Evolutionary conservation across 2,797 vertebrate species (phyloP), one percentile per base, ranked within the genome.

Genomic region (Percopsis omiscomaycus): DNA sequence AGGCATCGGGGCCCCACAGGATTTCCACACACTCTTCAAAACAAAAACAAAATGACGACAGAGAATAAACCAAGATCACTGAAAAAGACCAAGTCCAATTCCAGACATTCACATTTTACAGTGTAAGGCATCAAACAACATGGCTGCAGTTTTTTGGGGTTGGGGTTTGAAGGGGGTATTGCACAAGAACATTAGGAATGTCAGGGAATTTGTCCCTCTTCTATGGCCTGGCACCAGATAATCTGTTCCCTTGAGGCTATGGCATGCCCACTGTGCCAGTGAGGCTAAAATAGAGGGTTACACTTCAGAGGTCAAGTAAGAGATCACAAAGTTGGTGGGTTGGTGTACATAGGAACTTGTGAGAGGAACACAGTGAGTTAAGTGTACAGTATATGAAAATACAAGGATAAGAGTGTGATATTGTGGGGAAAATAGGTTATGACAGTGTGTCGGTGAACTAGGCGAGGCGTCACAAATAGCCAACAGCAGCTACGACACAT

Each of bases 61-160:
- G 15, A 55, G 52, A 37, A 22, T 9, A 42, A 49, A 11, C 22
- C 48, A 56, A 61, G 55, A 1, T 42, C 59, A 55, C 4, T 65
- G 60, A 45, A 62, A 68, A 49, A 14, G 10, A 61, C 53, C 0
- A 14, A 9, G 14, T 56, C 55, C 32, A n/a, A 71, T 64, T 65
- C 73, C 66, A 86, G 74, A 82, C 78, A 59, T 84, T 89, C 84
- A 85, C 81, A 85, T 75, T 73, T 87, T 82, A 50, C 52, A 68
- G 65, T 80, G 80, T 90, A 92, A 93, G 91, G 91, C 91, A 86
- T 88, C 55, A 58, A 74, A 83, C 71, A 76, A 22, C 78, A 75
- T 64, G 69, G 75, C 65, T 64, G 76, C 60, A 48, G 70, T 50
- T 8, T 42, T 8, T 16, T 14, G 22, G 44, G 50, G 16, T 14